phyloP scores from a whole-genome alignment of 2,113 vertebrate species.

The Oceanites oceanicus region DNA sequence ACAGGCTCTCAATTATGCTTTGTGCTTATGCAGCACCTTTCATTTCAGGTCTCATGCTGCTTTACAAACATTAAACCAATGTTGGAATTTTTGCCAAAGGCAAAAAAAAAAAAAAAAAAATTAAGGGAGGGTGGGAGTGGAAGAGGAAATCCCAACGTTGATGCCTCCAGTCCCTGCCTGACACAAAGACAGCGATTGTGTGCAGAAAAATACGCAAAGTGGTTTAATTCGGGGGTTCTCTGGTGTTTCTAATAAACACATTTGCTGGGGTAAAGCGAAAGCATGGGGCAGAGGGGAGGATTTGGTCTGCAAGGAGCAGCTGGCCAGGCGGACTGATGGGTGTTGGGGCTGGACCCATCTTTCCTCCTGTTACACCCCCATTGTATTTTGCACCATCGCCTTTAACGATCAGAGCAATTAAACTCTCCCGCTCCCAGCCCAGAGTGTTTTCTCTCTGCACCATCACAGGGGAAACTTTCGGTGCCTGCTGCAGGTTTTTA shows the following conservation, averaged over 20 bases:
- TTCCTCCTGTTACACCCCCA: neutral
- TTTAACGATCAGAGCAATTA: neutral
- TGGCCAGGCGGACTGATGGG: fast-evolving
- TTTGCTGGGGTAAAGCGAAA: neutral
- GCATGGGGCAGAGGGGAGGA: neutral
- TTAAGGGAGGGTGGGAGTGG: neutral
- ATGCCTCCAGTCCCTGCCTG: neutral
- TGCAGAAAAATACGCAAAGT: neutral
- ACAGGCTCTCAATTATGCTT: neutral
- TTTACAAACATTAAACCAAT: neutral
- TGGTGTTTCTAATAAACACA: neutral
- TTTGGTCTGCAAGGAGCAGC: neutral
- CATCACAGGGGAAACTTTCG: neutral
- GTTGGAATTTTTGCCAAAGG: neutral
- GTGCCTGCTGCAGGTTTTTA: neutral
- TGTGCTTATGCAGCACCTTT: neutral
- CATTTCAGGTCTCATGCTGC: neutral
- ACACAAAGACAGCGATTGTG: neutral
- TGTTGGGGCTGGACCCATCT: neutral
- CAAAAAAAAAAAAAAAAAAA: neutral
- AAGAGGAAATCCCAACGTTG: neutral
- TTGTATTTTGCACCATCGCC: neutral
- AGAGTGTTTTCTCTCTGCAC: neutral
- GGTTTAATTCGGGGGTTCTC: neutral
- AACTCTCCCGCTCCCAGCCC: neutral